A percentile compares a stretch with the other conserved stretches of the same genome.
Conservation (phyloP, 2,113 vertebrate species). For the Pycnonotus jocosus region DNA sequence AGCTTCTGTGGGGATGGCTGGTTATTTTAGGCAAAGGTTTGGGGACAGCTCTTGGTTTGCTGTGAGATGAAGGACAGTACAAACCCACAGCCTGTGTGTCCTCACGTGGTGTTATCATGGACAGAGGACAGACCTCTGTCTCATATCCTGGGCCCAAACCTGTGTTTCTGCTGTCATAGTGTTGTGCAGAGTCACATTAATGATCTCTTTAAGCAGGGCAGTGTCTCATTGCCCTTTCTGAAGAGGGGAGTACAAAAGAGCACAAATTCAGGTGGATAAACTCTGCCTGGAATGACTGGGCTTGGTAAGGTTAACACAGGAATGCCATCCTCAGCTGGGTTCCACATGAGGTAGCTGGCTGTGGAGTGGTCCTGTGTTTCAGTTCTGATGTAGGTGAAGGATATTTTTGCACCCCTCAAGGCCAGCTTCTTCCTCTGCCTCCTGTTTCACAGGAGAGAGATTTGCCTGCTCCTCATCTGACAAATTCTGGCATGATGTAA, state of each 20-base stretch:
- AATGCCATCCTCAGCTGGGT: background rate
- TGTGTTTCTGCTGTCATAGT: background rate
- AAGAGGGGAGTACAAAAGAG: background rate
- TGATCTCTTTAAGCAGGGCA: background rate
- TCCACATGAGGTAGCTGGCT: background rate
- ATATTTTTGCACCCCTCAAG: background rate
- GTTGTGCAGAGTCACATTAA: background rate
- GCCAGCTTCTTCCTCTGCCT: background rate
- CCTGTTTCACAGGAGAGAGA: background rate
- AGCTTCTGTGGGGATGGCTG: background rate
- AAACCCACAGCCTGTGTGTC: accelerated
- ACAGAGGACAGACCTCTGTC: background rate
- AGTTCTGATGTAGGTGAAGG: background rate
- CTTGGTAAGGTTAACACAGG: background rate
- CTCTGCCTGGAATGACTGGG: background rate
- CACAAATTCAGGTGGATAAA: background rate
- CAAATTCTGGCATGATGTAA: background rate
- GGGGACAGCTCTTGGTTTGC: background rate
- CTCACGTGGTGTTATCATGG: accelerated
- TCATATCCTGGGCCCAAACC: accelerated
- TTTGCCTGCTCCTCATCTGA: background rate
- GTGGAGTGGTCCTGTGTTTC: background rate
- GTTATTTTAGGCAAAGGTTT: background rate
- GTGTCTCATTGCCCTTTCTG: background rate
- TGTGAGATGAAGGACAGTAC: too few relatives aligned